Evolutionary conservation across 35 echinoderm and acorn worm species (phyloP).

Genomic region (Diadema setosum): DNA sequence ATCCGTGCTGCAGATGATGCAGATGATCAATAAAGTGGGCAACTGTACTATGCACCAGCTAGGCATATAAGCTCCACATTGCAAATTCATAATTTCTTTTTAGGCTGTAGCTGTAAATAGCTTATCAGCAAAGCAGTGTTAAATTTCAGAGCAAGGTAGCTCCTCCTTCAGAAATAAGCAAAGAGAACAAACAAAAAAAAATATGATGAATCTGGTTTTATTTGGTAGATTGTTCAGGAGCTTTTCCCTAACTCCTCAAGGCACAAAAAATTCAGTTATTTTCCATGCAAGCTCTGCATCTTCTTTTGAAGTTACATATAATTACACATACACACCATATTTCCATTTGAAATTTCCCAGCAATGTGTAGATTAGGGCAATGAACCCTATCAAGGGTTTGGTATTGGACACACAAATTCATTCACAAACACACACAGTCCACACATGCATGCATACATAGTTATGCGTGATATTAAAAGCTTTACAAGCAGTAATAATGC

Average conservation of each 20-base stretch:
- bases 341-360: too few relatives aligned
- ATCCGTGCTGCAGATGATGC: conserved; percentile 9
- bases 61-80: neutral
- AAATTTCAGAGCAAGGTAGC: neutral
- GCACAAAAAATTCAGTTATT: too few relatives aligned
- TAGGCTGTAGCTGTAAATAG: neutral
- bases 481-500: neutral
- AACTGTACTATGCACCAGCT: neutral
- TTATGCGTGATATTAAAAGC: neutral
- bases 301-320: too few relatives aligned
- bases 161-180: neutral
- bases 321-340: too few relatives aligned
- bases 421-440: too few relatives aligned
- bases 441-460: neutral
- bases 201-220: too few relatives aligned
- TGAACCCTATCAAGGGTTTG: too few relatives aligned
- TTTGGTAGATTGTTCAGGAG: too few relatives aligned
- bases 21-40: neutral
- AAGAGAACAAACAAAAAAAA: neutral
- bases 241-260: too few relatives aligned
- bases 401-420: too few relatives aligned
- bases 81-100: neutral
- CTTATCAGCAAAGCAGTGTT: neutral
- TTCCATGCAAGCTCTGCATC: too few relatives aligned
- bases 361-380: too few relatives aligned